Evolutionary conservation across 2,113 vertebrate genomes (phyloP), one percentile per base, ranked within the genome.

Genomic region (Poeciliopsis prolifica): DNA sequence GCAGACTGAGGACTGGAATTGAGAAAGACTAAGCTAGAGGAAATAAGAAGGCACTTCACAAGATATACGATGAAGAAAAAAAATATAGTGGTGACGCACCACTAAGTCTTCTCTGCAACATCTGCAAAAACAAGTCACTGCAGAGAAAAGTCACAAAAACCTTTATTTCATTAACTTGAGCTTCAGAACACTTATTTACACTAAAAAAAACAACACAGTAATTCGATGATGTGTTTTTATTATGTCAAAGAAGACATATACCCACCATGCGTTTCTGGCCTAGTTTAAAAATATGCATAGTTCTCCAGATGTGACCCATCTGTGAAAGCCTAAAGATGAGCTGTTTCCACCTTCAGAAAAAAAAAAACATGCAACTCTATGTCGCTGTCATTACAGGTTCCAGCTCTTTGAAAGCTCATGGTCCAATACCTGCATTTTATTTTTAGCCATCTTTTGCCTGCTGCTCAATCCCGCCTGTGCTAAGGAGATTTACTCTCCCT

Each of bases 41-140:
- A 84, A 83, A 74, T 62, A 42, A 82, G 70, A 81, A 15, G 11
- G 35, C 7, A 70, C 79, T 79, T 77, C 69, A 75, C 68, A 70
- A 63, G 44, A 26, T 79, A 72, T 63, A 73, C 12, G 61, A 33
- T 28, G 63, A 68, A 72, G 84, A 9, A 15, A 28, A 26, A 84
- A 75, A 66, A 65, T 72, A 82, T 40, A 74, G 74, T 82, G 78
- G 74, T 85, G 83, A 87, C 77, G 69, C 88, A 90, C 82, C 84
- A 86, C 77, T 73, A 83, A 44, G 75, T 78, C 86, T 71, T 68
- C 77, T 81, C 81, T 89, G 87, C 84, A 87, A 88, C 63, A 77
- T 87, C 85, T 91, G 86, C 72, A 88, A 65, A 84, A 87, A 82
- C 10, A 11, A 73, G 73, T 75, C 84, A 61, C 89, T 87, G 85